These are phyloP conservation scores for Hymenopus coronatus DNA, from an alignment of 2,888 invertebrate species.

Conservation along the genomic window DNA sequence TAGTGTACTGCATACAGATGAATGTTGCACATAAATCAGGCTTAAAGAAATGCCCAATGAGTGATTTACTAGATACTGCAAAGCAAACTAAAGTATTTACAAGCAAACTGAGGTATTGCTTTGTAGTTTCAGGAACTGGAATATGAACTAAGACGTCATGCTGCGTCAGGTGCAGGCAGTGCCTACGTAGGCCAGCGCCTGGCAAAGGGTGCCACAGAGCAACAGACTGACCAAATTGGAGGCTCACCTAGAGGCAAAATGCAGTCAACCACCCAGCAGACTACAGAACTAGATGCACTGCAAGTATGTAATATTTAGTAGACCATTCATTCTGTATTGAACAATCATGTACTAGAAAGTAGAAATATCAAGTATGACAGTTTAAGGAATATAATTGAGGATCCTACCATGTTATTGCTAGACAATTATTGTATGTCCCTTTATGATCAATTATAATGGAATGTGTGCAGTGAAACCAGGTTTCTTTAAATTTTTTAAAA, in stretches of 20 bases:
- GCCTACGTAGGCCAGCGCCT: slow-evolving; percentile 74
- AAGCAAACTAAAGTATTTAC: too few species aligned
- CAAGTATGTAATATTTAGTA: slow-evolving; percentile 47
- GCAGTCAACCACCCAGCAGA: not conserved
- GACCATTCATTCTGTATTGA: not conserved
- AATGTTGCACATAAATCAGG: not conserved
- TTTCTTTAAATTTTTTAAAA: too few species aligned
- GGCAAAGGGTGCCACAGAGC: slow-evolving; percentile 55
- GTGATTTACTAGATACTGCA: not conserved
- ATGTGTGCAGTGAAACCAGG: too few species aligned
- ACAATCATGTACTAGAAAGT: not conserved
- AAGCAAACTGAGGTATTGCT: not conserved
- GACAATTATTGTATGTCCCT: too few species aligned
- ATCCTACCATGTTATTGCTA: too few species aligned
- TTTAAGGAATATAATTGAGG: too few species aligned
- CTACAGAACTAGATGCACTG: slow-evolving; percentile 43
- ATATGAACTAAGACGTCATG: slow-evolving; percentile 72
- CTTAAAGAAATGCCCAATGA: not conserved
- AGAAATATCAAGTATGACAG: too few species aligned
- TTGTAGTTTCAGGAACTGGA: slow-evolving; percentile 57
- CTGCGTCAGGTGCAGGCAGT: slow-evolving; percentile 54
- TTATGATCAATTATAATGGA: too few species aligned
- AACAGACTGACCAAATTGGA: slow-evolving; percentile 40
- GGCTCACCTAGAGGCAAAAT: slow-evolving; percentile 14
- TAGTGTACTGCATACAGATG: not conserved